These are phyloP conservation scores for Cataglyphis hispanica DNA, from an alignment of 1,140 invertebrate species.

Conservation along the genomic window DNA sequence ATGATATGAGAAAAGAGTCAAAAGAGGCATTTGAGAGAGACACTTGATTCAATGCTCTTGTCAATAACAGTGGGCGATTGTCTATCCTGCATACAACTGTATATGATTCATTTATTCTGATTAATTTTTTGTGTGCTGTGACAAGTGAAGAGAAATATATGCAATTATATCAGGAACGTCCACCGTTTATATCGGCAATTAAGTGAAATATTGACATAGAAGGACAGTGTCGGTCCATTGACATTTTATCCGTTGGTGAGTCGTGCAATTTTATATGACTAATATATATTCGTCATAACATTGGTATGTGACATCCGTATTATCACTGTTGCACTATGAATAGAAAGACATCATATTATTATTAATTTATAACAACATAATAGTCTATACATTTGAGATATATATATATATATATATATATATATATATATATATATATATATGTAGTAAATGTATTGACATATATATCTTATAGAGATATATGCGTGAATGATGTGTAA, in stretches of 20 bases:
- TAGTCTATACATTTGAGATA: neutral
- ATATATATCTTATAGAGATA: neutral
- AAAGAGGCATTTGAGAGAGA: no score
- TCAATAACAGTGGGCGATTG: no score
- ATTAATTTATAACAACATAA: slow-evolving; percentile 19
- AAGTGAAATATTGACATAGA: neutral
- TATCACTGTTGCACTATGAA: neutral
- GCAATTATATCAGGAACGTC: no score
- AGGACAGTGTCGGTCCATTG: neutral
- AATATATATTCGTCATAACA: slow-evolving; percentile 30
- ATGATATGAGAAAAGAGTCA: no score
- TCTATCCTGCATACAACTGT: no score
- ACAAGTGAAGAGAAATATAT: neutral
- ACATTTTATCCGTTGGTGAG: slow-evolving; percentile 1
- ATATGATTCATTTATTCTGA: neutral
- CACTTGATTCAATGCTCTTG: no score
- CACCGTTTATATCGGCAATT: neutral
- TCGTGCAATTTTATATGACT: neutral
- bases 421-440: no score
- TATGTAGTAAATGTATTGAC: no score
- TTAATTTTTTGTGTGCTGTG: neutral
- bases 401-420: no score
- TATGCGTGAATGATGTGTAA: no score
- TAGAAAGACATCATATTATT: neutral
- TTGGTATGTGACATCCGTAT: slow-evolving; percentile 2